Evolutionary conservation across 2,113 vertebrate species (phyloP).

Genomic region (Rhineura floridana): DNA sequence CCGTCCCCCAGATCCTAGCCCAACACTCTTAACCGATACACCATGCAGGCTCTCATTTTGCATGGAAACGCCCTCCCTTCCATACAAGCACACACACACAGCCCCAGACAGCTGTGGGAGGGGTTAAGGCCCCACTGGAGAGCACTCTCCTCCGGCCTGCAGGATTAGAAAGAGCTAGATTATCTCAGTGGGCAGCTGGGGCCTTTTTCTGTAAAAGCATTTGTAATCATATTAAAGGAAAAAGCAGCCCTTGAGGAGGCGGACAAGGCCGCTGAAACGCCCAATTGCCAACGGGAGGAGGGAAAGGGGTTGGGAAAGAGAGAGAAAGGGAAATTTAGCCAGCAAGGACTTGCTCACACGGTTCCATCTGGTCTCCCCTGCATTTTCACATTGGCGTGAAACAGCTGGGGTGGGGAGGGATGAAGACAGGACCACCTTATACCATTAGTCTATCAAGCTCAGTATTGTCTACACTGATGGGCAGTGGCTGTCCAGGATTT

Average conservation of each 20-base stretch:
- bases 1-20: too few relatives aligned
- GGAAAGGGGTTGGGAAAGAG: not conserved
- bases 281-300: not conserved
- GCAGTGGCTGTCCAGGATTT: too few relatives aligned
- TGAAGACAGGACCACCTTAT: too few relatives aligned
- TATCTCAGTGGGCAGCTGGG: not conserved
- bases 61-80: not conserved
- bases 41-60: too few relatives aligned
- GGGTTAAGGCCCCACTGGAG: not conserved
- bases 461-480: too few relatives aligned
- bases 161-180: conserved; percentile 3
- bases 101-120: not conserved
- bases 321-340: not conserved
- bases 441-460: too few relatives aligned
- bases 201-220: not conserved
- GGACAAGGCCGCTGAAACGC: not conserved
- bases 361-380: not conserved
- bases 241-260: not conserved
- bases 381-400: not conserved
- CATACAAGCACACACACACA: not conserved
- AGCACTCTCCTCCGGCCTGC: not conserved
- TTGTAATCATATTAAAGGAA: conserved; percentile 17
- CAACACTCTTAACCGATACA: too few relatives aligned
- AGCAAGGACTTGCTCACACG: not conserved
- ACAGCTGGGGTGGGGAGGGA: too few relatives aligned